phyloP scores from a whole-genome alignment of 2,113 vertebrate genomes.

The Bubalus kerabau region DNA sequence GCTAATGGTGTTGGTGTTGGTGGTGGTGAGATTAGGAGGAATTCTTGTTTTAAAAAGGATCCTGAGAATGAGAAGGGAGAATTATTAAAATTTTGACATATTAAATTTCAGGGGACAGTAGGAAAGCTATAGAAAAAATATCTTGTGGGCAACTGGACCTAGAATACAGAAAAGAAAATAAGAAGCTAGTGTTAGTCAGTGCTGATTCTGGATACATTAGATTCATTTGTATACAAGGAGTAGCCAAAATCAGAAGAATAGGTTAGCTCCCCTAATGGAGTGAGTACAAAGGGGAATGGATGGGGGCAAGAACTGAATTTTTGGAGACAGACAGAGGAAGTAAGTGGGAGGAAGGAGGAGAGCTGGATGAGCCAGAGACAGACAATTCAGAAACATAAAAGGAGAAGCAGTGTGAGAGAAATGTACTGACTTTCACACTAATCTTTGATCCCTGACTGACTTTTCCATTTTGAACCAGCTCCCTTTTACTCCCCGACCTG shows the following conservation, averaged over 20 bases:
- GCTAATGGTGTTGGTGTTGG: neutral
- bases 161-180: slow-evolving; percentile 35
- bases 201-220: neutral
- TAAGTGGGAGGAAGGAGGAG: slow-evolving; percentile 37
- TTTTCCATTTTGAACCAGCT: neutral
- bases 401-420: slow-evolving; percentile 35
- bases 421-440: slow-evolving; percentile 34
- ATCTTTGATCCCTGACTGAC: slow-evolving; percentile 17
- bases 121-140: slow-evolving; percentile 2
- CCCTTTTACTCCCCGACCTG: slow-evolving; percentile 31
- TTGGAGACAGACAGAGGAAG: slow-evolving; percentile 3
- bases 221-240: slow-evolving; percentile 5
- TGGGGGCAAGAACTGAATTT: neutral
- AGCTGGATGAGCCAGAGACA: neutral
- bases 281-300: slow-evolving; percentile 20
- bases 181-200: neutral
- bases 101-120: slow-evolving; percentile 34
- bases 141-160: neutral
- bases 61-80: neutral
- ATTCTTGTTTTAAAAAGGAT: slow-evolving; percentile 37
- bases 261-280: neutral
- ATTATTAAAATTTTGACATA: slow-evolving; percentile 37
- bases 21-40: neutral
- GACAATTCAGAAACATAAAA: slow-evolving; percentile 39
- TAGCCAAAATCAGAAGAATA: slow-evolving; percentile 35